Base-by-base conservation (phyloP, 2,888 invertebrate species). In the Capitulum mitella region DNA sequence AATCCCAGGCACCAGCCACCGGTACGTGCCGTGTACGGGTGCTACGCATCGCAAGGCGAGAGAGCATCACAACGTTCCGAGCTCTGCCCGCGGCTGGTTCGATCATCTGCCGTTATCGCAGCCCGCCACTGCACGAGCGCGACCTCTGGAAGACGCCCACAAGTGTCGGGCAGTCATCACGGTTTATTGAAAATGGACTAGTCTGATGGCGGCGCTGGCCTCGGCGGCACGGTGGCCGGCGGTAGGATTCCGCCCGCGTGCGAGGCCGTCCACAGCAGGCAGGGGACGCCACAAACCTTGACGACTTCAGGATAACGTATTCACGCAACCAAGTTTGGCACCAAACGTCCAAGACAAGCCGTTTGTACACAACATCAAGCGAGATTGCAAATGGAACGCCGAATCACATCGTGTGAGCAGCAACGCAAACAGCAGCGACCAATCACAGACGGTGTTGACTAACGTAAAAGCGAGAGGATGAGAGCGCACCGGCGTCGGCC, bases 371-470 rank as follows among this genome's bases (percentile, higher is more conserved):
- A 70, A 40, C 26, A 40, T 70, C 26, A 70, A 40, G 70, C 70
- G 70, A 70, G 70, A 70, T 40, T 70, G 70, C 37, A 26, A 64
- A 29, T 40, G 70, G 40, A 70, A 40, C 40, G 40, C 70, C 70
- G 26, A 12, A 40, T 16, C 26, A 19, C 70, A 70, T 8, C 70
- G 26, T 26, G 70, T 26, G 40, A 40, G 26, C 40, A 26, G 40
- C 70, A 70, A 70, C 37, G n/a, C 22, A 40, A 70, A n/a, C 37
- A 19, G 40, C 70, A 37, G 40, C 70, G 37, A 40, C 37, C 70
- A 40, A 70, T 70, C 70, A 70, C 70, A 70, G 70, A 70, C 26
- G 70, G 37, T 70, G 70, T 37, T 70, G 70, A 70, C 40, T 70
- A 70, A 70, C 70, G 40, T 22, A 70, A 70, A 37, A 37, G 70